These are phyloP conservation scores for Pachliopta kotzebuea DNA, from an alignment of 2,888 invertebrate genomes.

Conservation along the genomic window DNA sequence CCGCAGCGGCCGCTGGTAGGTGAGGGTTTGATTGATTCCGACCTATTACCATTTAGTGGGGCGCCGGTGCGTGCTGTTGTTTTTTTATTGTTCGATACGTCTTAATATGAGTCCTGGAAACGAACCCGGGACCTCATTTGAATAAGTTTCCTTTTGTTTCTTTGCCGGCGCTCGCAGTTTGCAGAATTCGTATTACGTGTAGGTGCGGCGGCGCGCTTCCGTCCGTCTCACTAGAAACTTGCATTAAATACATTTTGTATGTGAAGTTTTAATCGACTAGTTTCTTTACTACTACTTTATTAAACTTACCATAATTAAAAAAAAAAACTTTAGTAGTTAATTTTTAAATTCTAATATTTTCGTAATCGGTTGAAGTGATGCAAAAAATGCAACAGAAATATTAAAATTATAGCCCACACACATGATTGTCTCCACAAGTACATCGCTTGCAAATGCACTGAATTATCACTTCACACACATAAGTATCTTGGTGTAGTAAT, in stretches of 20 bases:
- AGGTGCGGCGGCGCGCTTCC: not conserved
- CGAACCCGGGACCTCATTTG: conserved; percentile 18
- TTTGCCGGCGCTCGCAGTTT: conserved; percentile 10
- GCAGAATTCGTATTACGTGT: conserved; percentile 4
- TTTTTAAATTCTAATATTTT: too few species aligned
- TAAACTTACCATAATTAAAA: too few species aligned
- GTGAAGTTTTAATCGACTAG: too few species aligned
- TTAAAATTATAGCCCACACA: too few species aligned
- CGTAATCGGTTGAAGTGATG: too few species aligned
- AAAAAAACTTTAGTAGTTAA: too few species aligned
- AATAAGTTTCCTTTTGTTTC: conserved; percentile 19
- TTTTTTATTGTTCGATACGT: not conserved
- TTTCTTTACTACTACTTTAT: too few species aligned
- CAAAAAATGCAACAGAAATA: too few species aligned
- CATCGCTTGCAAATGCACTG: too few species aligned
- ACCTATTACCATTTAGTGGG: conserved; percentile 46
- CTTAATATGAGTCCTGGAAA: conserved; percentile 20
- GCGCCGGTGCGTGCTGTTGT: conserved; percentile 32
- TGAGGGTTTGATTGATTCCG: conserved; percentile 62
- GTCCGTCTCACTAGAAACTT: not conserved
- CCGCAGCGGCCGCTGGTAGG: conserved; percentile 41
- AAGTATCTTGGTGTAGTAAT: too few species aligned
- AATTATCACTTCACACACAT: too few species aligned
- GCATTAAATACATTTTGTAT: not conserved
- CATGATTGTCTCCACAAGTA: too few species aligned